Conservation (phyloP, 2,113 vertebrate species). For the Corapipo altera region DNA sequence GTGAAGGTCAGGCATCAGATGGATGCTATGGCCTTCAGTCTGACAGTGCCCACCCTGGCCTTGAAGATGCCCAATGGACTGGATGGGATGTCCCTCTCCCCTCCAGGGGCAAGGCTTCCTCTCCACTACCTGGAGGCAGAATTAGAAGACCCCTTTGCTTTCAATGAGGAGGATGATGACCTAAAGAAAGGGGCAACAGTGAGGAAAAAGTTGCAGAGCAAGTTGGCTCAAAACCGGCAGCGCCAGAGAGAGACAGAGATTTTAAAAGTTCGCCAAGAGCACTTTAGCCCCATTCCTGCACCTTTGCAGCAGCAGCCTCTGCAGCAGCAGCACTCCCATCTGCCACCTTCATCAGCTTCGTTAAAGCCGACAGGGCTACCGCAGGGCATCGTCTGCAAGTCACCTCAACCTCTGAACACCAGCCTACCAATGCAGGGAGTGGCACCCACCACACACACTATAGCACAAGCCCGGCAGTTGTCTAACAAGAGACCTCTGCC, state of each 20-base stretch:
- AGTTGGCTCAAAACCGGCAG: slow-evolving; percentile 88
- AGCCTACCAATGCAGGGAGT: slow-evolving; percentile 89
- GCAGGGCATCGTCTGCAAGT: slow-evolving; percentile 93
- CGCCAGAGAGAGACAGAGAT: slow-evolving; percentile 86
- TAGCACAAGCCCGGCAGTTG: slow-evolving; percentile 83
- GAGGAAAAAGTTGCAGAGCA: slow-evolving; percentile 91
- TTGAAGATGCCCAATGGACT: slow-evolving; percentile 94
- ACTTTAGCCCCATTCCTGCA: slow-evolving; percentile 90
- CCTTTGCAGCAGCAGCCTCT: slow-evolving; percentile 76
- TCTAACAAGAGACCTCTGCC: slow-evolving; percentile 85
- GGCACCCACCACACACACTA: slow-evolving; percentile 81
- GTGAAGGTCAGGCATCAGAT: slow-evolving; percentile 89
- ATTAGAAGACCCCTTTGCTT: slow-evolving; percentile 95
- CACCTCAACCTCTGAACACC: slow-evolving; percentile 90
- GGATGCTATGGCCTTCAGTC: slow-evolving; percentile 93
- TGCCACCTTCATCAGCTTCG: slow-evolving; percentile 75
- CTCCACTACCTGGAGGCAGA: slow-evolving; percentile 89
- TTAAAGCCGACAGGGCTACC: slow-evolving; percentile 82
- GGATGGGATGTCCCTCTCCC: slow-evolving; percentile 91
- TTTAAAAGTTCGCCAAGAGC: slow-evolving; percentile 90
- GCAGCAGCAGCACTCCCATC: slow-evolving; percentile 74
- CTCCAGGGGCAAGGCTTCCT: slow-evolving; percentile 85
- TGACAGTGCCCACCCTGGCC: slow-evolving; percentile 91
- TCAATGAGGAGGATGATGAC: slow-evolving; percentile 91
- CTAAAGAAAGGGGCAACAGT: slow-evolving; percentile 86